These are phyloP conservation scores for Crypturellus undulatus DNA, from an alignment of 2,113 vertebrate species.

Conservation along the genomic window DNA sequence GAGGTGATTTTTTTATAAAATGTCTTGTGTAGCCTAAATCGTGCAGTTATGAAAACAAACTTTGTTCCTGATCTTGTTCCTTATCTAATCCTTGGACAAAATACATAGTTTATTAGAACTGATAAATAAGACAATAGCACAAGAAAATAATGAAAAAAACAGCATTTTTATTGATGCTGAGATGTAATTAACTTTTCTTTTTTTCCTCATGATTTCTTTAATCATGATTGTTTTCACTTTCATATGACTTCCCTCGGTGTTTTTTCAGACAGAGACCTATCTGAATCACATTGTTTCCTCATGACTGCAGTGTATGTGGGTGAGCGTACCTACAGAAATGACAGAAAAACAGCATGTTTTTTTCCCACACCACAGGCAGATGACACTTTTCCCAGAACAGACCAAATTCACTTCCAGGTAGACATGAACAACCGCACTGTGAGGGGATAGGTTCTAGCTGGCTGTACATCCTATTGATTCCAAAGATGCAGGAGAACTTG, in stretches of 20 bases:
- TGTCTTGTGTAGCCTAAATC: background rate
- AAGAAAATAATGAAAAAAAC: background rate
- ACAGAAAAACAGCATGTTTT: background rate
- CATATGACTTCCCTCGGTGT: background rate
- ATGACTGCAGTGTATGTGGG: background rate
- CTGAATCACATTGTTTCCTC: constrained; percentile 18
- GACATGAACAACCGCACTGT: background rate
- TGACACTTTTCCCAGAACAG: background rate
- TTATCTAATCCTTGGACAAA: background rate
- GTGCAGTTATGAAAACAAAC: background rate
- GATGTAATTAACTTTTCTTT: background rate
- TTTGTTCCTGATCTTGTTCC: background rate
- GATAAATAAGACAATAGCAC: background rate
- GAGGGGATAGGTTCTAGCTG: background rate
- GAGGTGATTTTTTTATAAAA: background rate
- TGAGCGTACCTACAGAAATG: background rate
- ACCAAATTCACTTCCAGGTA: background rate
- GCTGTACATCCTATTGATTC: background rate
- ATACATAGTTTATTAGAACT: background rate
- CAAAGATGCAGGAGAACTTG: background rate
- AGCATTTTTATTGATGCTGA: background rate
- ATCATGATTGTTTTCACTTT: background rate
- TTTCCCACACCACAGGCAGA: background rate
- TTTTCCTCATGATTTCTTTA: background rate
- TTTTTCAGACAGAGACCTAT: background rate